Conservation (phyloP, 2,888 invertebrate genomes). For the Cosmia trapezina region DNA sequence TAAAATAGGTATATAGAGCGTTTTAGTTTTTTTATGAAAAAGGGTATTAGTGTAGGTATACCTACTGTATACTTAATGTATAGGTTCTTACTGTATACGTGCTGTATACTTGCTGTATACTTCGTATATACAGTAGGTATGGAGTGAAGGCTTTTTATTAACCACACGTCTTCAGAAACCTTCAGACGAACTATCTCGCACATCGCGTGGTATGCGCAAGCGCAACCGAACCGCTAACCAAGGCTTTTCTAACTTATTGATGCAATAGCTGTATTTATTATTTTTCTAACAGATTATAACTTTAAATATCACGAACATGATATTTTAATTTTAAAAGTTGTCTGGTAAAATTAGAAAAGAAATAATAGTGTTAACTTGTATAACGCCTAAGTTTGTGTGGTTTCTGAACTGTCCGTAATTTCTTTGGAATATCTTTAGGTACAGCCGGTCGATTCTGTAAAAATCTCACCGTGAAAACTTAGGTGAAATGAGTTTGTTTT, state of each 20-base stretch:
- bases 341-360: not conserved
- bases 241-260: constrained; percentile 66
- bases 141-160: constrained; percentile 24
- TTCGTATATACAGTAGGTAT: not conserved
- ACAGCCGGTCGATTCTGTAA: too few relatives aligned
- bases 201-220: constrained; percentile 60
- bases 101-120: not conserved
- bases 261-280: constrained; percentile 61
- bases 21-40: too few relatives aligned
- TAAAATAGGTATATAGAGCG: too few relatives aligned
- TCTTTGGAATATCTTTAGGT: not conserved
- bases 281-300: constrained; percentile 17
- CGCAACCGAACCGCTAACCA: constrained; percentile 57
- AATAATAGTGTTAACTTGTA: too few relatives aligned
- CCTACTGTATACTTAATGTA: too few relatives aligned
- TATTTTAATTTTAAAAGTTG: not conserved
- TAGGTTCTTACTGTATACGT: not conserved
- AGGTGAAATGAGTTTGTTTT: too few relatives aligned
- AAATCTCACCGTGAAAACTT: too few relatives aligned
- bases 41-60: too few relatives aligned
- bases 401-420: not conserved
- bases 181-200: constrained; percentile 56
- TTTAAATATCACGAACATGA: constrained; percentile 19
- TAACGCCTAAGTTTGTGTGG: too few relatives aligned
- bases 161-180: constrained; percentile 47